Base-by-base conservation (phyloP, 2,113 vertebrate species). In the Caracal caracal region DNA sequence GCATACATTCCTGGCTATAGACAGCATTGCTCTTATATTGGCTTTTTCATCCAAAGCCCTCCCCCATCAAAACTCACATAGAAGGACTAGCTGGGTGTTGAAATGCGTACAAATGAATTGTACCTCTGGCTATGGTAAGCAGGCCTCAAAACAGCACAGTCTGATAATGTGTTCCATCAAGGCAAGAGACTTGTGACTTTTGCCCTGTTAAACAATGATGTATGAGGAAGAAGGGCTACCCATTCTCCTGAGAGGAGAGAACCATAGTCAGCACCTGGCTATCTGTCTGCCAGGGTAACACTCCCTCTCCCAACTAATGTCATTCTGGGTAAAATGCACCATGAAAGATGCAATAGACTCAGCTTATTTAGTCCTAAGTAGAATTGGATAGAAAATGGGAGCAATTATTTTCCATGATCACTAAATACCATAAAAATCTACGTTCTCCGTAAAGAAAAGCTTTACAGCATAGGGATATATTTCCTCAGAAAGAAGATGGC, bases 401-500 rank as follows among this genome's bases (percentile, higher is more conserved):
- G 37, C 7, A 78, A 81, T 96, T 85, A 56, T 87, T 93, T 95
- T 86, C 56, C 11, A 53, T 84, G 17, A 93, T 94, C n/a, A 86
- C 59, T 82, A 89, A 96, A 96, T 85, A 68, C 24, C 47, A 37
- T 26, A 76, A 68, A 96, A 80, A 93, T 53, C 24, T 61, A 26
- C 63, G 17, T 37, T 75, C 22, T 92, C 37, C 65, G 20, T 40
- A 91, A 92, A 75, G 40, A 78, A 90, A 93, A 70, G 5, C 30
- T 96, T 96, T 59, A 53, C 1, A 70, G 22, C 8, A 22, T 76
- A 81, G 53, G 4, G 49, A 83, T 10, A 20, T n/a, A 40, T 53
- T 96, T 95, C 40, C n/a, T 56, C 15, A 71, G 89, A 80, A 94
- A 95, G n/a, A 92, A 95, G 68, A 81, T n/a, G 12, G 30, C 66